A percentile compares a stretch with the other conserved stretches of the same genome.
These are phyloP conservation scores for Lytechinus pictus DNA, from an alignment of 35 echinoderm and acorn worm genomes.

Conservation along the genomic window DNA sequence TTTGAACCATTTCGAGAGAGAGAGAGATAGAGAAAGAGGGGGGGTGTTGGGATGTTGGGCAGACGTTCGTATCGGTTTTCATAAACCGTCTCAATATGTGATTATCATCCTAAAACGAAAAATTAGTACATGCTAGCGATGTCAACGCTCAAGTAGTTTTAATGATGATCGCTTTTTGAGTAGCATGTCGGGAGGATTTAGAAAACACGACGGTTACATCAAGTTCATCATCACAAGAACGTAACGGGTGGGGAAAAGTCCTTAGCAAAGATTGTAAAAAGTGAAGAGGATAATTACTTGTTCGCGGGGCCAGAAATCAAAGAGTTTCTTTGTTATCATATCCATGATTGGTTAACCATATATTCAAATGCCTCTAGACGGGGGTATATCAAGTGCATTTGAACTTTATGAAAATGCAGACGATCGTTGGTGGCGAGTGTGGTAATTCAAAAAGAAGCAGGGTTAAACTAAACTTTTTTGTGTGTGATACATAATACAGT, in stretches of 20 bases:
- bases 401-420: background rate
- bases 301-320: background rate
- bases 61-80: too few species aligned
- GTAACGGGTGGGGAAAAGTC: constrained; percentile 9
- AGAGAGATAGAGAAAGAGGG: background rate
- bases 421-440: background rate
- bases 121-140: background rate
- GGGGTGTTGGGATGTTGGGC: too few species aligned
- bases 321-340: constrained; percentile 5
- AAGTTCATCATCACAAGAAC: constrained; percentile 37
- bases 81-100: too few species aligned
- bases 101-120: background rate
- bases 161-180: background rate
- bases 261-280: background rate
- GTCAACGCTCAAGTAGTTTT: background rate
- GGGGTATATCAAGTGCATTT: background rate
- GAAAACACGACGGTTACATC: constrained; percentile 19
- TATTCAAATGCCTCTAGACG: background rate
- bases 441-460: background rate
- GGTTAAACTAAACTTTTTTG: too few species aligned
- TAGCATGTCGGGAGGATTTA: background rate
- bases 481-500: too few species aligned
- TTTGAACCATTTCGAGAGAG: background rate
- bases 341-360: background rate
- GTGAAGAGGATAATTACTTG: background rate